Conservation (phyloP, 2,113 vertebrate species). For the Australoheros scitulus region DNA sequence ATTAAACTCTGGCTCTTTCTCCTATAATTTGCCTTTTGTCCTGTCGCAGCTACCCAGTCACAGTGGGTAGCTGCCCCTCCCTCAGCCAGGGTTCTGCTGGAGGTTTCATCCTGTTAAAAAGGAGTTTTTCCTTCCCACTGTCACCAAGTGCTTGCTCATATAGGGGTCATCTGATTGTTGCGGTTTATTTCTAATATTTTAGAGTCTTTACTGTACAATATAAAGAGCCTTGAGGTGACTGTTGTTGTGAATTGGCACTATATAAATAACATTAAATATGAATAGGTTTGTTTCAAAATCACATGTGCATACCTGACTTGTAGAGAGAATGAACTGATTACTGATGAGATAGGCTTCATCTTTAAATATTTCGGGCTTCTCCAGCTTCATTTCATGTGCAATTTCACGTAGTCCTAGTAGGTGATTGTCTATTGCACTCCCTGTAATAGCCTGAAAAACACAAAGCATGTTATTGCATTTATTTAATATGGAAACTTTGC, state of each 20-base stretch:
- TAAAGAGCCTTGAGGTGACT: neutral
- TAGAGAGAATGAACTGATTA: slow-evolving; percentile 93
- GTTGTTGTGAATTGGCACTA: neutral
- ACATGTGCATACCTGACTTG: slow-evolving; percentile 88
- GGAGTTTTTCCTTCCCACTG: neutral
- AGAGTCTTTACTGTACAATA: neutral
- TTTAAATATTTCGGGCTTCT: slow-evolving; percentile 90
- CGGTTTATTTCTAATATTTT: neutral
- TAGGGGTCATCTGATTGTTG: neutral
- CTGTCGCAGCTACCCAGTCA: no score
- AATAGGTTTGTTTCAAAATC: neutral
- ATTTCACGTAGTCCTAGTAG: slow-evolving; percentile 90
- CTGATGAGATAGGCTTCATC: slow-evolving; percentile 89
- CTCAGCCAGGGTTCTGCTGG: neutral
- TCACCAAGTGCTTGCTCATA: neutral
- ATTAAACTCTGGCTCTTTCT: no score
- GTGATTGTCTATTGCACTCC: slow-evolving; percentile 98
- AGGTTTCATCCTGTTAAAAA: neutral
- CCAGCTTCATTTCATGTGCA: slow-evolving; percentile 83
- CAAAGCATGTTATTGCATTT: neutral
- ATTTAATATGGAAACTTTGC: neutral
- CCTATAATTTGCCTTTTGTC: no score
- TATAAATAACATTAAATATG: neutral
- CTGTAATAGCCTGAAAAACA: slow-evolving; percentile 87
- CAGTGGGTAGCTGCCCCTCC: neutral